Base-by-base conservation (phyloP, 2,797 vertebrate genomes). In the Thaleichthys pacificus region DNA sequence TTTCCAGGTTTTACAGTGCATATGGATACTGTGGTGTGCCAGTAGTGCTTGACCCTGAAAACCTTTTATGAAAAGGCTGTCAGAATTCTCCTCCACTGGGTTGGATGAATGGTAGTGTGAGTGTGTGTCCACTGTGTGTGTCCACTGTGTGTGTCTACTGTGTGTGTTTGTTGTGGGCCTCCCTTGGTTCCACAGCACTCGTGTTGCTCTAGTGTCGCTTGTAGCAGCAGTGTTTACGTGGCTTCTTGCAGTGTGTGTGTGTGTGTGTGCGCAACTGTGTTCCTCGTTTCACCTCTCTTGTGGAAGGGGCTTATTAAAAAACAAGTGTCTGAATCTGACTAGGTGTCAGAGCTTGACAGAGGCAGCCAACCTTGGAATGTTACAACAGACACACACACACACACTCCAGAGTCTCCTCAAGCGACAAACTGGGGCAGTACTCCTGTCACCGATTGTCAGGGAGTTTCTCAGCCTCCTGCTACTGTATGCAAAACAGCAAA, bases 401-500 rank as follows among this genome's bases (percentile, higher is more conserved):
- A 28, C 61, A 19, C 22, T 3, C 54, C 47, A 72, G 71, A 83
- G 82, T 38, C 72, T 88, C 77, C 82, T 86, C 79, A 84, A 87
- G 82, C 71, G 67, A 84, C 86, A 86, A 90, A 88, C 86, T 86
- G 83, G 85, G 84, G 81, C 84, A 88, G 80, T 70, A 75, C 82
- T 88, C 77, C 77, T 86, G 90, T 89, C 86, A 84, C 61, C 77
- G 74, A 73, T 74, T 87, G 84, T 88, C 82, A 84, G 75, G 83
- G 72, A 72, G 74, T 77, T 77, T 80, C 75, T 74, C 66, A 77
- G 81, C 72, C 79, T 69, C 64, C 76, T 83, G 83, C 73, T 69
- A 84, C 74, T 76, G 71, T 74, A 61, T 66, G 56, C 78, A 75
- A 86, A 89, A 82, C 63, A 73, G 76, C 82, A 80, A 78, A 74